phyloP scores from a whole-genome alignment of 2,113 vertebrate species.

The Sus scrofa region DNA sequence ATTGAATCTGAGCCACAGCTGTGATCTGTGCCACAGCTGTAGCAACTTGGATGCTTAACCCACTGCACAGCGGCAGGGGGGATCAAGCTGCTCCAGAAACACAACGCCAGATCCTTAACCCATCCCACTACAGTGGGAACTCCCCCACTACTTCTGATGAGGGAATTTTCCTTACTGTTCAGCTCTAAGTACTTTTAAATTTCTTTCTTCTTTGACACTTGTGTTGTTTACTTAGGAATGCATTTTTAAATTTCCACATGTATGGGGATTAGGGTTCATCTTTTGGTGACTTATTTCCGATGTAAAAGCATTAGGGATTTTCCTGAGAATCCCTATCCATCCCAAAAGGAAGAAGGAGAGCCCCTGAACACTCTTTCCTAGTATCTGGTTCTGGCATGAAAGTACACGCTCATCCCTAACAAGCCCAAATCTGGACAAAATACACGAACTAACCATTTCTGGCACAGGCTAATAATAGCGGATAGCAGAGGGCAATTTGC shows the following conservation, averaged over 20 bases:
- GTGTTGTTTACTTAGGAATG: neutral
- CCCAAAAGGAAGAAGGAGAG: neutral
- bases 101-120: no score
- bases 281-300: neutral
- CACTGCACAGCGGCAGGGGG: no score
- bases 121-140: no score
- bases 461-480: neutral
- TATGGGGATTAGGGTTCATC: no score
- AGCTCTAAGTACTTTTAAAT: neutral
- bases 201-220: neutral
- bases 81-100: no score
- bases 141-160: neutral
- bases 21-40: no score
- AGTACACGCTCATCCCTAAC: neutral
- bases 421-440: neutral
- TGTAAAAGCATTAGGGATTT: neutral
- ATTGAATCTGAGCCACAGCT: no score
- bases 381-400: neutral
- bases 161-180: neutral
- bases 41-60: no score
- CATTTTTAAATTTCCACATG: neutral
- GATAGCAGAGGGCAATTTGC: neutral
- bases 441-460: neutral
- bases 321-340: neutral
- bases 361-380: neutral